phyloP scores from a whole-genome alignment of 2,797 vertebrate species.

The Chromis chromis region DNA sequence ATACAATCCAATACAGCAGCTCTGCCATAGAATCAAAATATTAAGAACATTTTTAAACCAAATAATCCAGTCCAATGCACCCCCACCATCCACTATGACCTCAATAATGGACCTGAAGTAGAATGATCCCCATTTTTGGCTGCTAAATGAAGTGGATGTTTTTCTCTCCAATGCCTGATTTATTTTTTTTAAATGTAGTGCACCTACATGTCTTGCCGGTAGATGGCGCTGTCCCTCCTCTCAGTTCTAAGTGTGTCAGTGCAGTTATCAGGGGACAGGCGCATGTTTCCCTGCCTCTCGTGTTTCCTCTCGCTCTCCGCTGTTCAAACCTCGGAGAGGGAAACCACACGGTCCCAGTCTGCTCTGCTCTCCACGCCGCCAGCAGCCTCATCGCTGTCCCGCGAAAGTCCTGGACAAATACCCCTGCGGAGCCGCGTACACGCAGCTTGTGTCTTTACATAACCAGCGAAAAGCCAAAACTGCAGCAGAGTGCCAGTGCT shows the following conservation, averaged over 20 bases:
- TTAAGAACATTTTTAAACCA: no score
- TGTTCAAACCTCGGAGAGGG: slow-evolving; percentile 83
- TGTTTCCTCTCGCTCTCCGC: slow-evolving; percentile 45
- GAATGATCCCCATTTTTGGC: no score
- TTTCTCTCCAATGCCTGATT: no score
- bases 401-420: slow-evolving; percentile 25
- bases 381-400: slow-evolving; percentile 32
- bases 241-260: neutral
- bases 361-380: slow-evolving; percentile 8
- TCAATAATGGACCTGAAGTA: no score
- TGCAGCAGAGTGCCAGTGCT: slow-evolving; percentile 34
- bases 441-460: slow-evolving; percentile 18
- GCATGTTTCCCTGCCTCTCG: slow-evolving; percentile 46
- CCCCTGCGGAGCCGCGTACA: slow-evolving; percentile 42
- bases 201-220: neutral
- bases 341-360: slow-evolving; percentile 58
- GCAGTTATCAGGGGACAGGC: slow-evolving; percentile 4
- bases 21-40: no score
- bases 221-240: slow-evolving; percentile 55
- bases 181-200: neutral
- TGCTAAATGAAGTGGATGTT: no score
- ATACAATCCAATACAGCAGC: no score
- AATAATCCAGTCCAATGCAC: no score
- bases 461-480: slow-evolving; percentile 32
- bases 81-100: no score